Conservation (phyloP, 2,797 vertebrate genomes). For the Monodelphis domestica region DNA sequence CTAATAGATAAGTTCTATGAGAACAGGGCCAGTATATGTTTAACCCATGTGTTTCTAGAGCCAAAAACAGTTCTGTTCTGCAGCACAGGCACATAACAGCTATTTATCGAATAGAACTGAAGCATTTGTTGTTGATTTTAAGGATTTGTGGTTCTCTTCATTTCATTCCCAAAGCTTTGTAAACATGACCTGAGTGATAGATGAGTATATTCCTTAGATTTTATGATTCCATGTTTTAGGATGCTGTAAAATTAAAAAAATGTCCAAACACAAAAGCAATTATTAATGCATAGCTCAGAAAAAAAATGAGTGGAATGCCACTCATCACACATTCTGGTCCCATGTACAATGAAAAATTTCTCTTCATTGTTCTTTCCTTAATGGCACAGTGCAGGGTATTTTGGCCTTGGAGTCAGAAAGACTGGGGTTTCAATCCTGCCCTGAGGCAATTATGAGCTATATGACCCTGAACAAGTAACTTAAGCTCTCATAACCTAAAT, state of each 20-base stretch:
- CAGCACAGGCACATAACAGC: constrained; percentile 19
- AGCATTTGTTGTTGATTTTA: background rate
- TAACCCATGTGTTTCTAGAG: constrained; percentile 44
- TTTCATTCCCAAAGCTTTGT: constrained; percentile 44
- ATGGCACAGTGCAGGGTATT: background rate
- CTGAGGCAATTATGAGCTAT: background rate
- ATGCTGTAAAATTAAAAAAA: background rate
- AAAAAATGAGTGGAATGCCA: background rate
- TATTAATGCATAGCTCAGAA: background rate
- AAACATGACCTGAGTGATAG: constrained; percentile 10
- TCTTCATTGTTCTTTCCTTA: background rate
- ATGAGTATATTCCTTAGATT: background rate
- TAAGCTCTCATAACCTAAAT: background rate
- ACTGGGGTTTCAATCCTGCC: background rate
- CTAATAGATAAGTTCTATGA: background rate
- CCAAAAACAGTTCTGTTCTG: background rate
- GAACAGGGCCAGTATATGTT: constrained; percentile 19
- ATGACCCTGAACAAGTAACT: background rate
- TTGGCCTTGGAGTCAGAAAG: background rate
- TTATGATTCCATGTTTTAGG: background rate
- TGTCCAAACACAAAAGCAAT: background rate
- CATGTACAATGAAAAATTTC: background rate
- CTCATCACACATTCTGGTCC: background rate
- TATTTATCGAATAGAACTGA: background rate
- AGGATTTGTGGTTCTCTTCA: constrained; percentile 10